Evolutionary conservation across 1,140 invertebrate genomes (phyloP), one percentile per base, ranked within the genome.

Genomic region (Zaprionus inermis): DNA sequence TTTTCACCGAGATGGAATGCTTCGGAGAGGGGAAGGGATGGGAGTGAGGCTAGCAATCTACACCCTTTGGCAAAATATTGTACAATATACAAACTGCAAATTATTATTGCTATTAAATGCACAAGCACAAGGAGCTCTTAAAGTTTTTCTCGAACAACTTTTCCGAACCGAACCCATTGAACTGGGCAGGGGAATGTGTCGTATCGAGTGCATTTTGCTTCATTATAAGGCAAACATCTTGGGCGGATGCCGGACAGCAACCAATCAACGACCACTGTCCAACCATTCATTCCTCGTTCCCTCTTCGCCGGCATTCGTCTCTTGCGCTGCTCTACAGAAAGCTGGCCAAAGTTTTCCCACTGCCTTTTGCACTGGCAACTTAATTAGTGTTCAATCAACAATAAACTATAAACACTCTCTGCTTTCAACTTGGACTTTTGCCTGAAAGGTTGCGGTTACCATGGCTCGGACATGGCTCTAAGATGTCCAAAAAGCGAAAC

Each of bases 301-400:
- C 36, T 38, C 36, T 32, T 7, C 32, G 4, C 36, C 14, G n/a
- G n/a, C n/a, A n/a, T n/a, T 5, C 34, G 24, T 24, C 24, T 28
- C 7, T 6, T n/a, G 3, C 14, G 14, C 36, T n/a, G 36, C 12
- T 14, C 38, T 38, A 1, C n/a, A 9, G 51, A 46, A 32, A 73
- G 71, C 65, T 70, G 59, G 76, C 56, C 60, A 79, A 88, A 85
- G 81, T 83, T 81, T 86, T 79, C 68, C 51, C 64, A 70, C 65
- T 71, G 67, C 72, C 55, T 54, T 63, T 64, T 69, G 72, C 78
- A 78, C 85, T 81, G 72, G 78, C 89, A 89, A 89, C 84, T 89
- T 89, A 89, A 89, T 89, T 89, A 89, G 84, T 89, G 84, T 89
- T 89, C 84, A 89, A 89, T 89, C 84, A 89, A 89, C 84, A 89